These are phyloP conservation scores for Percopsis transmontana DNA, from an alignment of 2,113 vertebrate genomes.

Conservation along the genomic window DNA sequence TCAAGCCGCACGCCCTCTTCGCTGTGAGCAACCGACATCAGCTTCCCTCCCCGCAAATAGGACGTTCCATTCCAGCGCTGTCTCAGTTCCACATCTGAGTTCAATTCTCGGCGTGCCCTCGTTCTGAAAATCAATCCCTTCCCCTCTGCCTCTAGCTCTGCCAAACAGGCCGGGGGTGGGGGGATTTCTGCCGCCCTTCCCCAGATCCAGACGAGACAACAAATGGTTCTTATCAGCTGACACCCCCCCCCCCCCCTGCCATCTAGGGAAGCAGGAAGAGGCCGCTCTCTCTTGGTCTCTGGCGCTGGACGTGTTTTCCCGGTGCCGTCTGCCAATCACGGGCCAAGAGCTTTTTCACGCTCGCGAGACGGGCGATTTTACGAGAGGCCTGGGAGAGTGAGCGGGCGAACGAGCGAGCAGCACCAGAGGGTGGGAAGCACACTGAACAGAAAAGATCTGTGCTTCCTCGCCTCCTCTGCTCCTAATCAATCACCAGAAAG, in stretches of 20 bases:
- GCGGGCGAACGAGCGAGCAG: not conserved
- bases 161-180: not conserved
- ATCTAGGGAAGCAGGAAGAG: too few species aligned
- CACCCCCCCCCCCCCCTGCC: not conserved
- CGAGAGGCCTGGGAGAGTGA: not conserved
- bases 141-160: slow-evolving; percentile 10
- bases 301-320: too few species aligned
- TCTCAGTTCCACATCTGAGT: slow-evolving; percentile 71
- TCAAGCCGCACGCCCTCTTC: slow-evolving; percentile 60
- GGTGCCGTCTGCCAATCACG: slow-evolving; percentile 27
- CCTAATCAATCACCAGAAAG: slow-evolving; percentile 86
- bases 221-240: not conserved
- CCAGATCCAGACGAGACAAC: not conserved
- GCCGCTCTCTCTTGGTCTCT: too few species aligned
- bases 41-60: slow-evolving; percentile 65
- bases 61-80: slow-evolving; percentile 62
- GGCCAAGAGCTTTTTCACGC: slow-evolving; percentile 2
- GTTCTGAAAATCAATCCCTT: slow-evolving; percentile 73
- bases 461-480: slow-evolving; percentile 77
- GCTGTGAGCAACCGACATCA: slow-evolving; percentile 73
- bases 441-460: not conserved
- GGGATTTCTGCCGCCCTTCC: not conserved
- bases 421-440: not conserved
- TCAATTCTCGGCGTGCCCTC: slow-evolving; percentile 71
- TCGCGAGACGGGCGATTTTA: slow-evolving; percentile 8